Evolutionary conservation across 2,888 invertebrate species (phyloP).

Genomic region (Pseudococcus longispinus): DNA sequence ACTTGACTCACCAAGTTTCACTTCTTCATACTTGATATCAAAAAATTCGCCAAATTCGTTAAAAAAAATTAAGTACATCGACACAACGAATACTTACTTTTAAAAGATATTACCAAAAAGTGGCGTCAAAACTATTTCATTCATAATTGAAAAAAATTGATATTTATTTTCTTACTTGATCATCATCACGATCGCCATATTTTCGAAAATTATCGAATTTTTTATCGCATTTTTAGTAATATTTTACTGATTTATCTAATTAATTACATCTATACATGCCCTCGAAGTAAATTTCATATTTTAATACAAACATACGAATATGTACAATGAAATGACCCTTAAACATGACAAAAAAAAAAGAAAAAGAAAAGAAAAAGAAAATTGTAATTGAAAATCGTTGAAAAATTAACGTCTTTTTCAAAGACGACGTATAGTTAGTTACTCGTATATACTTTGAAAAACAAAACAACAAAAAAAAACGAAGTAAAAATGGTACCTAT

Average conservation of each 20-base stretch:
- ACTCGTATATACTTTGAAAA: not conserved
- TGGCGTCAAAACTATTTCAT: too few relatives aligned
- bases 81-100: too few relatives aligned
- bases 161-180: too few relatives aligned
- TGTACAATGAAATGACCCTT: not conserved
- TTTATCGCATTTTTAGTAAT: not conserved
- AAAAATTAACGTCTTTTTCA: conserved; percentile 43
- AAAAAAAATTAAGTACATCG: too few relatives aligned
- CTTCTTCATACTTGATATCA: too few relatives aligned
- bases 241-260: conserved; percentile 9
- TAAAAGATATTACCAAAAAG: too few relatives aligned
- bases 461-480: not conserved
- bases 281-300: conserved; percentile 19
- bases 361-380: not conserved
- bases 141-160: too few relatives aligned
- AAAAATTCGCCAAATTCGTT: too few relatives aligned
- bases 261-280: conserved; percentile 26
- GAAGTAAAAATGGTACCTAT: not conserved
- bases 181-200: not conserved
- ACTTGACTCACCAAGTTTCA: too few relatives aligned
- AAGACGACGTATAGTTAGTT: not conserved
- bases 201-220: not conserved
- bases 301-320: conserved; percentile 37
- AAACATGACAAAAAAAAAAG: conserved; percentile 15
- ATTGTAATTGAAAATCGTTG: conserved; percentile 30